These are phyloP conservation scores for Glaucomys volans DNA, from an alignment of 2,113 vertebrate species.

Conservation along the genomic window DNA sequence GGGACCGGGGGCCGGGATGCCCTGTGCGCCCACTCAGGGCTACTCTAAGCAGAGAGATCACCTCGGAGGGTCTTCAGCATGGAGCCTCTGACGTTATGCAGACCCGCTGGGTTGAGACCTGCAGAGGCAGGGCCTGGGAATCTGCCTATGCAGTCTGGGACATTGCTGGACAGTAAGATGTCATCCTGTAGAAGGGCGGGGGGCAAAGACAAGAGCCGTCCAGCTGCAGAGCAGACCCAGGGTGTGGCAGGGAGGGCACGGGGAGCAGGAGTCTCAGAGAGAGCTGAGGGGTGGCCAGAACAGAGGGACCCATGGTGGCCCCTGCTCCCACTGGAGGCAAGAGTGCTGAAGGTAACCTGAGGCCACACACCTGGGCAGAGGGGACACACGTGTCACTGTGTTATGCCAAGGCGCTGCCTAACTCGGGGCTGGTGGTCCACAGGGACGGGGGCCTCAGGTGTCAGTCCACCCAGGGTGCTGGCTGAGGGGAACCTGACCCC, in stretches of 20 bases:
- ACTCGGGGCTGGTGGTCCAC: not conserved
- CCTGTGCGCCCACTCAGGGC: no score
- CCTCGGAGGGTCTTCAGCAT: not conserved
- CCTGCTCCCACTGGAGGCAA: no score
- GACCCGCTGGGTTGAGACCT: not conserved
- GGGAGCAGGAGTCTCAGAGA: not conserved
- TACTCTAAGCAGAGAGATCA: not conserved
- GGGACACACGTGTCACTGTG: rapidly evolving
- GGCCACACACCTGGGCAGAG: rapidly evolving
- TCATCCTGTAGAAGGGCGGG: not conserved
- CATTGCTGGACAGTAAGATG: not conserved
- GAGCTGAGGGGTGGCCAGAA: not conserved
- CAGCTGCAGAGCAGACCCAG: not conserved
- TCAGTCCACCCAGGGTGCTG: not conserved
- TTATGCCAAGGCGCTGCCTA: not conserved
- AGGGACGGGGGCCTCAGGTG: not conserved
- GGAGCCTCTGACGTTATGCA: not conserved
- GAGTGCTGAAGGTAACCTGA: no score
- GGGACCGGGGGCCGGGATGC: not conserved
- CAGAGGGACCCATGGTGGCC: not conserved
- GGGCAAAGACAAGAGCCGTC: not conserved
- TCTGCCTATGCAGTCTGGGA: not conserved
- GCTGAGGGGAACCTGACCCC: rapidly evolving
- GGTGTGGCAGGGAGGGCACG: rapidly evolving
- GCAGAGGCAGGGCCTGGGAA: not conserved